Percentiles rank a stretch among this genome's conserved stretches.
Evolutionary conservation across 2,797 vertebrate genomes (phyloP).

Genomic region (Pseudopleuronectes americanus): DNA sequence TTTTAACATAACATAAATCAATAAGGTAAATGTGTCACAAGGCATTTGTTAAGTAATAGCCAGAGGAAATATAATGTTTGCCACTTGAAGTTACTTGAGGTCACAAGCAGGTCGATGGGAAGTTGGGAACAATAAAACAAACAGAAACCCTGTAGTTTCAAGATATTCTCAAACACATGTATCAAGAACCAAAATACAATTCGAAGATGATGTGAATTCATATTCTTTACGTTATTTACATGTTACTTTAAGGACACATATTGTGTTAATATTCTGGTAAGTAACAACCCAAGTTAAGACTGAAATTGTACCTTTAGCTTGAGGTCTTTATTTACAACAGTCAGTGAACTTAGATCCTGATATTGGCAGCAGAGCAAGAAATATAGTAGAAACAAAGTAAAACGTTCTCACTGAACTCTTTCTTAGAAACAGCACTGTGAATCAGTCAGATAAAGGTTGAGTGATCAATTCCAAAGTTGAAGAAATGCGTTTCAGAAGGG

Average conservation of each 20-base stretch:
- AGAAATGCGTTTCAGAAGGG: too few species aligned
- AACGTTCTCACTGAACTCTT: background rate
- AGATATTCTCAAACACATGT: constrained; percentile 7
- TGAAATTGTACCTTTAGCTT: background rate
- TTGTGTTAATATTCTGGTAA: too few species aligned
- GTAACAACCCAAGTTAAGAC: background rate
- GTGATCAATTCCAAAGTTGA: too few species aligned
- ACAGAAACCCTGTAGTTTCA: background rate
- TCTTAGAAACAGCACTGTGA: background rate
- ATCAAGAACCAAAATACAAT: background rate
- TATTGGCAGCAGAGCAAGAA: too few species aligned
- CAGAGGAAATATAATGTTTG: constrained; percentile 8
- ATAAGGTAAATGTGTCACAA: constrained; percentile 18
- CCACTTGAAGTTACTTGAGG: background rate
- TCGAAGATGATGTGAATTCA: too few species aligned
- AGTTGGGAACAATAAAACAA: constrained; percentile 4
- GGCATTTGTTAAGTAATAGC: constrained; percentile 34
- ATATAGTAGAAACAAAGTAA: too few species aligned
- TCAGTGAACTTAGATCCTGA: background rate
- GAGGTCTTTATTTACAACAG: too few species aligned
- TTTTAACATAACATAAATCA: constrained; percentile 29
- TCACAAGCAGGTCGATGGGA: background rate
- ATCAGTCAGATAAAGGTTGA: background rate
- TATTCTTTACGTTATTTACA: too few species aligned
- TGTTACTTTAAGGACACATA: too few species aligned